Evolutionary conservation across 2,797 vertebrate species (phyloP).

Genomic region (Vespertilio murinus): DNA sequence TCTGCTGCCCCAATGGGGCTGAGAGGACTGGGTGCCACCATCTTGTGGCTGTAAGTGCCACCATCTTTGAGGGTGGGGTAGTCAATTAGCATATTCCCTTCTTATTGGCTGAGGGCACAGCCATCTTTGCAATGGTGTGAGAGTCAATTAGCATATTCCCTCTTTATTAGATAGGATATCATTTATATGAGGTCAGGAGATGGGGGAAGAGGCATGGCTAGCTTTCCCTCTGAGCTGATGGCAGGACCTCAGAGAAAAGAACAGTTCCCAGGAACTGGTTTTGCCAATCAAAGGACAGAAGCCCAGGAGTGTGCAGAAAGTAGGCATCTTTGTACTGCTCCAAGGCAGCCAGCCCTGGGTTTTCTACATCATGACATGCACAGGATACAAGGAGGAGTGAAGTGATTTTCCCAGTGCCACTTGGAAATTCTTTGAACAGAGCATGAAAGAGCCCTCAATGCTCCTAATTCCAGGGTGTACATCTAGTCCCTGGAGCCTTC

Average conservation of each 20-base stretch:
- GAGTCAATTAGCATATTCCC: no score
- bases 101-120: no score
- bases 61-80: no score
- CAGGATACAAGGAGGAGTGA: neutral
- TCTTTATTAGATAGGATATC: neutral
- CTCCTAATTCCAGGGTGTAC: neutral
- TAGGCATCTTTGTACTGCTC: neutral
- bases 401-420: neutral
- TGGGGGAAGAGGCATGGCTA: neutral
- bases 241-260: neutral
- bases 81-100: no score
- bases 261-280: neutral
- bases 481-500: neutral
- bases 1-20: no score
- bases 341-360: neutral
- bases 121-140: no score
- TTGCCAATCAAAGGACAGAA: neutral
- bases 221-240: neutral
- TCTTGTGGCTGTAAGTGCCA: no score
- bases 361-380: neutral
- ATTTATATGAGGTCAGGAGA: neutral
- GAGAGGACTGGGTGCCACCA: no score
- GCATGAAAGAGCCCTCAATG: neutral
- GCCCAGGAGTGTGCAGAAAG: accelerated
- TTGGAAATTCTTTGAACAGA: neutral